Percentiles rank a stretch among this genome's conserved stretches.
Conservation (phyloP, 2,113 vertebrate species). For the Amazona guildingii region DNA sequence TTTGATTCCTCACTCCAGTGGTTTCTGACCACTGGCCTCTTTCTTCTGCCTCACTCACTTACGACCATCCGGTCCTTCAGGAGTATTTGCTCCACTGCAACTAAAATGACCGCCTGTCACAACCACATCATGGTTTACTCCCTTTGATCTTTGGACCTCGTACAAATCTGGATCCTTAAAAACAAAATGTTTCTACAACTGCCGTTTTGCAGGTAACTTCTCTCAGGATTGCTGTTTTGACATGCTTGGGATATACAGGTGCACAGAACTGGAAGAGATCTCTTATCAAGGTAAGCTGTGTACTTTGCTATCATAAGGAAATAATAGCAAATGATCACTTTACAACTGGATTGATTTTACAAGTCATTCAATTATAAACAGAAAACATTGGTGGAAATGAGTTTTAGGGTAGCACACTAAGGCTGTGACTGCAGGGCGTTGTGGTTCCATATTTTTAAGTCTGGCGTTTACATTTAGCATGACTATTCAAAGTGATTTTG, state of each 20-base stretch:
- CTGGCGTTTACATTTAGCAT: background rate
- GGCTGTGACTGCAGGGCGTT: background rate
- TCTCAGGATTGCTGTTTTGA: background rate
- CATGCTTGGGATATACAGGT: background rate
- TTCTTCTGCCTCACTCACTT: background rate
- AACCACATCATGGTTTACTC: background rate
- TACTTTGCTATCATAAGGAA: background rate
- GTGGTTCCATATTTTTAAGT: background rate
- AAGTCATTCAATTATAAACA: background rate
- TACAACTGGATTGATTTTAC: background rate
- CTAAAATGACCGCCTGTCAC: background rate
- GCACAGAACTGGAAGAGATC: background rate
- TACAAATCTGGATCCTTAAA: background rate
- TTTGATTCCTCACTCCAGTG: background rate
- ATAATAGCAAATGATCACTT: background rate
- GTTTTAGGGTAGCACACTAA: background rate
- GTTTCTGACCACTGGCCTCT: background rate
- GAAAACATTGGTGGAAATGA: background rate
- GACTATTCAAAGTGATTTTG: background rate
- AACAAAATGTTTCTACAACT: background rate
- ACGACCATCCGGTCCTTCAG: background rate
- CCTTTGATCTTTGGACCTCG: background rate
- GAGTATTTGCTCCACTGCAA: background rate
- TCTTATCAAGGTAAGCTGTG: background rate
- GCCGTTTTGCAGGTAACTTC: background rate